Conservation (phyloP, 1,140 invertebrate species). For the Zelostemma sp. region DNA sequence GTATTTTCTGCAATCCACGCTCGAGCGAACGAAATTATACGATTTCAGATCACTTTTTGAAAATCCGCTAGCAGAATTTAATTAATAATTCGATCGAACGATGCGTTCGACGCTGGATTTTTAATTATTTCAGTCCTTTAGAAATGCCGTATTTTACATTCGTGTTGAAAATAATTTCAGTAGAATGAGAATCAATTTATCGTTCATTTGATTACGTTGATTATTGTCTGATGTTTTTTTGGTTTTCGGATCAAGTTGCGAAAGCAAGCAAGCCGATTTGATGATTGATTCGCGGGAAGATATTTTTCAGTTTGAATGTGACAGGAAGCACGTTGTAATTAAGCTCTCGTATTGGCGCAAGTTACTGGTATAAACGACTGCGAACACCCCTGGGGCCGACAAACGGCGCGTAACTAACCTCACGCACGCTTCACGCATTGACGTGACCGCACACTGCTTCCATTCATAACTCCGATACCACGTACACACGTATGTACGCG, state of each 20-base stretch:
- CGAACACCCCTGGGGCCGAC: constrained; percentile 59
- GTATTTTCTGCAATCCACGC: constrained; percentile 25
- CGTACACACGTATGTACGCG: constrained; percentile 25
- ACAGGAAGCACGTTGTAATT: constrained; percentile 37
- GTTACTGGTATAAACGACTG: constrained; percentile 49
- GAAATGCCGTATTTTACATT: too few species aligned
- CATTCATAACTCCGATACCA: constrained; percentile 61
- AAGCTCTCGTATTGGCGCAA: constrained; percentile 46
- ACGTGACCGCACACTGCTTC: constrained; percentile 61
- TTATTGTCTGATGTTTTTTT: too few species aligned
- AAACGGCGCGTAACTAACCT: constrained; percentile 68
- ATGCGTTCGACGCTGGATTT: too few species aligned
- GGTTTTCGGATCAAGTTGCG: too few species aligned
- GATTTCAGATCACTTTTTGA: too few species aligned
- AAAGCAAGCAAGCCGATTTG: too few species aligned
- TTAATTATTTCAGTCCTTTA: too few species aligned
- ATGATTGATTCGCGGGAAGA: constrained; percentile 30
- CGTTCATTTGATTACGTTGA: too few species aligned
- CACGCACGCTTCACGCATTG: constrained; percentile 63
- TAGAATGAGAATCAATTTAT: too few species aligned
- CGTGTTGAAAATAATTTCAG: too few species aligned
- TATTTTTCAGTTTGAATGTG: constrained; percentile 30
- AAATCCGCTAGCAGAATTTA: too few species aligned
- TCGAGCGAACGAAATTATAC: neutral
- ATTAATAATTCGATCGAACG: too few species aligned